Evolutionary conservation across 2,113 vertebrate genomes (phyloP).

Genomic region (Ptychochromis oligacanthus): DNA sequence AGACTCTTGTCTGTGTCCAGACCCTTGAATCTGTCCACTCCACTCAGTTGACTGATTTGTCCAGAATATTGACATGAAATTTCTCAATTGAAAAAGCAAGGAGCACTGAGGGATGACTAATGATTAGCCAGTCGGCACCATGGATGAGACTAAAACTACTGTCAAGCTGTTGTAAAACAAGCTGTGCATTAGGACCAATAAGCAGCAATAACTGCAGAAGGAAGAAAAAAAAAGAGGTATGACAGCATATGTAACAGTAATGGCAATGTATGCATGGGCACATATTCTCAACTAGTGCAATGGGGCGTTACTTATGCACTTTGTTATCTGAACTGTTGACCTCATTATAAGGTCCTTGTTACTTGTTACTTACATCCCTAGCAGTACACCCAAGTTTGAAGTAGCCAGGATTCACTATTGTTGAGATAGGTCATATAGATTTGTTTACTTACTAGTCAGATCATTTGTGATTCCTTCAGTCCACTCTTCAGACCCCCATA

Average conservation of each 20-base stretch:
- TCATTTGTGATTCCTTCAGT: background rate
- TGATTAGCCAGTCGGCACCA: background rate
- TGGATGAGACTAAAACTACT: background rate
- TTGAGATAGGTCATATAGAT: background rate
- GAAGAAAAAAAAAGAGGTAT: background rate
- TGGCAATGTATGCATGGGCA: background rate
- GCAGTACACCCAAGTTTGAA: background rate
- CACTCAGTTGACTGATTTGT: background rate
- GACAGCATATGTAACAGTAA: background rate
- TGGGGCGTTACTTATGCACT: background rate
- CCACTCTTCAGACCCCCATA: background rate
- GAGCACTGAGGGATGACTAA: background rate
- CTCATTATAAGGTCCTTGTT: background rate
- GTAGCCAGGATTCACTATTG: background rate
- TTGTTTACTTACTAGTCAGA: background rate
- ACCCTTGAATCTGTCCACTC: background rate
- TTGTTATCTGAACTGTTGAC: background rate
- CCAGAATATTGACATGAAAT: background rate
- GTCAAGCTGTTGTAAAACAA: background rate
- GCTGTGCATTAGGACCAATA: background rate
- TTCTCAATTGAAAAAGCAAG: background rate
- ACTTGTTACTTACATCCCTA: background rate
- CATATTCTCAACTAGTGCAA: background rate
- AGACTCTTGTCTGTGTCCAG: background rate
- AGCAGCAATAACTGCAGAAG: background rate